Base-by-base conservation (phyloP, 2,113 vertebrate genomes). In the Odocoileus hemionus region DNA sequence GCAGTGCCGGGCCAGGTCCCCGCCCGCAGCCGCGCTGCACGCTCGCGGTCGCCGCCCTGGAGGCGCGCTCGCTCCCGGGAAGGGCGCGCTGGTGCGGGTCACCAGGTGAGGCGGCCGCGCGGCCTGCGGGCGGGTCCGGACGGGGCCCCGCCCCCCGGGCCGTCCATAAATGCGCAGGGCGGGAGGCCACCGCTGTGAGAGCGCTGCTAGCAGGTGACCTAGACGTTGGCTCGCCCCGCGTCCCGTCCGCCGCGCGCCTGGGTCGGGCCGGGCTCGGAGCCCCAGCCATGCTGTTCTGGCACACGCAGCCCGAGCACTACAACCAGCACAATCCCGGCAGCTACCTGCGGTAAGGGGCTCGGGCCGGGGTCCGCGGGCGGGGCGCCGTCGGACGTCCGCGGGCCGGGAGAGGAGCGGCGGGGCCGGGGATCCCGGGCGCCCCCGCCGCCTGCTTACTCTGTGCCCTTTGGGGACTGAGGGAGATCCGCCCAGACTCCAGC, bases 271-370 rank as follows among this genome's bases (percentile, higher is more conserved):
- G 91, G 57, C 60, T 23, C 26, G 74, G 86, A 92, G 95, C 76
- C 58, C 93, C 78, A 98, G 98, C 97, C 96, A 99, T 99, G 99
- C 99, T 99, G 98, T 99, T 99, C 98, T 99, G 99, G 99, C 99
- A 99, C 98, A 98, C 99, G 64, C 99, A 99, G 98, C 99, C 99
- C 23, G 99, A 99, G 96, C 99, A 99, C 96, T 99, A 99, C 98
- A 99, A 99, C 98, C 99, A 99, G 98, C 99, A 99, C 98, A 98
- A 98, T 82, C 98, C 98, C 50, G 98, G 99, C 97, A 98, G 98
- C 98, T 99, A 99, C 98, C 99, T 99, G 98, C 99, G 99, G 99
- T 99, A 99, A 99, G 99, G 25, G 60, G 21, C 30, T 8, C 13
- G 14, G 26, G 79, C 33, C 12, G 25, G 33, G 82, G 7, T 0